These are phyloP conservation scores for Torymus texanus DNA, from an alignment of 2,888 invertebrate genomes.

Conservation along the genomic window DNA sequence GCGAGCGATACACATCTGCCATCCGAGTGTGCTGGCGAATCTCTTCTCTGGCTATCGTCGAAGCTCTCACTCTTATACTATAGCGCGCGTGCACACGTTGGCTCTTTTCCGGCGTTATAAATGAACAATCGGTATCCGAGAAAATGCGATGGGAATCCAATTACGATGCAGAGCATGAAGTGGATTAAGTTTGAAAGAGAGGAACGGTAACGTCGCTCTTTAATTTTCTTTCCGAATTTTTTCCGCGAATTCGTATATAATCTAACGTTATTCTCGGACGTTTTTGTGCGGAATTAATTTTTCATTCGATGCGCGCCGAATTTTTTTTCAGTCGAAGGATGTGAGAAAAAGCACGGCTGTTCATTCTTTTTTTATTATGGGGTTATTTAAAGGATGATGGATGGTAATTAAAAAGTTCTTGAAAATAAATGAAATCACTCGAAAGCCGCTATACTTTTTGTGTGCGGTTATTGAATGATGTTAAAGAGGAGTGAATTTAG, in stretches of 20 bases:
- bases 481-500: no score
- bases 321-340: no score
- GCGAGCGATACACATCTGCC: constrained; percentile 29
- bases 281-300: not conserved
- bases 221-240: not conserved
- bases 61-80: not conserved
- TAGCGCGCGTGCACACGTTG: not conserved
- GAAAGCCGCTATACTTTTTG: no score
- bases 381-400: no score
- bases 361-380: no score
- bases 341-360: no score
- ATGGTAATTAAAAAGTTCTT: no score
- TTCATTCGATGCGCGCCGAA: not conserved
- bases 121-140: not conserved
- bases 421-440: no score
- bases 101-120: constrained; percentile 12
- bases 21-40: not conserved
- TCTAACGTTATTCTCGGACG: no score
- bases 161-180: constrained; percentile 19
- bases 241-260: no score
- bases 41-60: not conserved
- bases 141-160: constrained; percentile 24
- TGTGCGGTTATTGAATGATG: no score
- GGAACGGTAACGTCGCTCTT: not conserved
- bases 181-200: constrained; percentile 11